Conservation (phyloP, 2,888 invertebrate genomes). For the Andrena bucephala region DNA sequence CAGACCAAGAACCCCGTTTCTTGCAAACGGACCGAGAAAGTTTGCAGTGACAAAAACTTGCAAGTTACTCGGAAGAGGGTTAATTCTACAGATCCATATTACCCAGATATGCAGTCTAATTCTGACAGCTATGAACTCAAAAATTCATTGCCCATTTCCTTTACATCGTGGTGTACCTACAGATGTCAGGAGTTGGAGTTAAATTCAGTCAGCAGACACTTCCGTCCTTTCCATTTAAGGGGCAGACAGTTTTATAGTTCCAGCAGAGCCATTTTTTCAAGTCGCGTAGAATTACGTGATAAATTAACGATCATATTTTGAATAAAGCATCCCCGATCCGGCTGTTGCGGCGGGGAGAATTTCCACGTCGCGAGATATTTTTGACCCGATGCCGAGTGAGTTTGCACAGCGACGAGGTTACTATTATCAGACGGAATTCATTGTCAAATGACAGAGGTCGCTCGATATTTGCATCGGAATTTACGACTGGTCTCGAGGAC, state of each 20-base stretch:
- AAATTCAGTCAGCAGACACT: not conserved
- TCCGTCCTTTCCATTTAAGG: not conserved
- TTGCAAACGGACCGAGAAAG: slow-evolving; percentile 16
- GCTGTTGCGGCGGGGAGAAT: not conserved
- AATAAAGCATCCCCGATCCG: not conserved
- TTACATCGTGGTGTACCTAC: not conserved
- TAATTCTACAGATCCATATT: not conserved
- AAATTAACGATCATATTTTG: slow-evolving; percentile 1
- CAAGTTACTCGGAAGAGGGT: not conserved
- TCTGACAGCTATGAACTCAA: not conserved
- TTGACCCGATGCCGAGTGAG: not conserved
- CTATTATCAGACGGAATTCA: slow-evolving; percentile 27
- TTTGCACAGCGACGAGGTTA: slow-evolving; percentile 1
- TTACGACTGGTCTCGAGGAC: slow-evolving; percentile 43
- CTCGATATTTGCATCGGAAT: slow-evolving; percentile 59
- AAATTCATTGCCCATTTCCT: not conserved
- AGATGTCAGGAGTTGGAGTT: not conserved
- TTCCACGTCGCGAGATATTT: not conserved
- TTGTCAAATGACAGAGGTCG: slow-evolving; percentile 42
- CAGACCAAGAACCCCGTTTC: not conserved
- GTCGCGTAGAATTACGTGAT: not conserved
- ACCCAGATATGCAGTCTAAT: not conserved
- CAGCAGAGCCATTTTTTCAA: not conserved
- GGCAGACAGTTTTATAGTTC: not conserved
- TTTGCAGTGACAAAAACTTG: slow-evolving; percentile 28